Conservation (phyloP, 2,113 vertebrate genomes). For the Triplophysa siluroides region DNA sequence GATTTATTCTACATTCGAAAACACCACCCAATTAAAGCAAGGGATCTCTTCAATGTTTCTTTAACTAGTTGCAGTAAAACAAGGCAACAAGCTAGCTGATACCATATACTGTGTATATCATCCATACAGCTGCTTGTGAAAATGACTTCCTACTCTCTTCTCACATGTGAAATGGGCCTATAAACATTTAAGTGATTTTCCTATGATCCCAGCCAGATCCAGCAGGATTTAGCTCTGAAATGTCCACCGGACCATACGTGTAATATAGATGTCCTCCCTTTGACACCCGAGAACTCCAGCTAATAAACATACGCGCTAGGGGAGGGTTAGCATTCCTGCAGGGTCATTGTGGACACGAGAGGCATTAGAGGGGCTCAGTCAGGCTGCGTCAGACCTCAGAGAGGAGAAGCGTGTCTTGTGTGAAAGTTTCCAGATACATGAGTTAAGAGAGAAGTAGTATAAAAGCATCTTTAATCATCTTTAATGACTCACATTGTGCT, state of each 20-base stretch:
- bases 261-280: constrained; percentile 43
- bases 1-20: constrained; percentile 35
- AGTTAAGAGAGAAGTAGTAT: constrained; percentile 10
- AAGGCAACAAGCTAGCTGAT: not conserved
- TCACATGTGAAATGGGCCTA: constrained; percentile 43
- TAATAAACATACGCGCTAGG: constrained; percentile 37
- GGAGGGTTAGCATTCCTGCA: constrained; percentile 45
- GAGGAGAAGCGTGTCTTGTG: not conserved
- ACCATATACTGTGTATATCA: constrained; percentile 38
- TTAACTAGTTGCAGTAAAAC: constrained; percentile 47
- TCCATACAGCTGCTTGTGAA: constrained; percentile 41
- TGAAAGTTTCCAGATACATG: constrained; percentile 11
- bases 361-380: constrained; percentile 15
- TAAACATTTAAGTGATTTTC: constrained; percentile 54
- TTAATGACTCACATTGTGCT: not conserved
- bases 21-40: constrained; percentile 45
- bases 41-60: constrained; percentile 41
- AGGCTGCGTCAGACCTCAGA: not conserved
- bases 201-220: constrained; percentile 47
- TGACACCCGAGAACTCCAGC: constrained; percentile 23
- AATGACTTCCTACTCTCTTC: constrained; percentile 25
- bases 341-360: constrained; percentile 41
- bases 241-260: constrained; percentile 12
- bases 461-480: constrained; percentile 31
- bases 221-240: constrained; percentile 18